Evolutionary conservation across 2,113 vertebrate genomes (phyloP), one percentile per base, ranked within the genome.

Genomic region (Oncorhynchus gorbuscha): DNA sequence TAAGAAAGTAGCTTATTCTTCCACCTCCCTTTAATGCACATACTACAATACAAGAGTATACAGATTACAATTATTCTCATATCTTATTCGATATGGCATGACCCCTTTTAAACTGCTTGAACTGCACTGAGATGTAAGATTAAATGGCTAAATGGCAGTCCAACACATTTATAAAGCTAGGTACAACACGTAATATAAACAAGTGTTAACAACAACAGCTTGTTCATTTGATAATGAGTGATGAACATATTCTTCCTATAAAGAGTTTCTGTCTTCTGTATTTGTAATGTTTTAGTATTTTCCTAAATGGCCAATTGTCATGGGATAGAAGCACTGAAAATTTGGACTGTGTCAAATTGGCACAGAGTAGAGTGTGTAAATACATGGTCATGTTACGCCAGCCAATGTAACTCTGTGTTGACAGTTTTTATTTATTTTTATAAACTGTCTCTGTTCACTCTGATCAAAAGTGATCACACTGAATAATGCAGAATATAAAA

Each of bases 31-130:
- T 67, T 81, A 83, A 84, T 86, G 87, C 87, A 88, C 78, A 78
- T 89, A 74, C 80, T 72, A 83, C 77, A 78, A 16, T 55, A 55
- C 73, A 1, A 78, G 84, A 84, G 81, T 81, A 76, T 86, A 79
- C 62, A 87, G 85, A 84, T 80, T 87, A 86, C 84, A 85, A 90
- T 89, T 91, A 84, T 84, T 84, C 86, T 89, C 86, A 77, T 78
- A 78, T 84, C 81, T 77, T 87, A 84, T 90, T 89, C 84, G 81
- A 85, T 87, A 88, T 88, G 89, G 87, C 86, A 86, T 89, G 89
- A 90, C 85, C 87, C 84, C 86, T 89, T 91, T 90, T 89, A 87
- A 91, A 89, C 77, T 86, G 86, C 87, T 89, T 89, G 81, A 89
- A 49, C 81, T 86, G 89, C 89, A 51, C 81, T 77, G 85, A 89